Evolutionary conservation across 2,888 invertebrate genomes (phyloP), one percentile per base, ranked within the genome.

Genomic region (Griposia aprilina): DNA sequence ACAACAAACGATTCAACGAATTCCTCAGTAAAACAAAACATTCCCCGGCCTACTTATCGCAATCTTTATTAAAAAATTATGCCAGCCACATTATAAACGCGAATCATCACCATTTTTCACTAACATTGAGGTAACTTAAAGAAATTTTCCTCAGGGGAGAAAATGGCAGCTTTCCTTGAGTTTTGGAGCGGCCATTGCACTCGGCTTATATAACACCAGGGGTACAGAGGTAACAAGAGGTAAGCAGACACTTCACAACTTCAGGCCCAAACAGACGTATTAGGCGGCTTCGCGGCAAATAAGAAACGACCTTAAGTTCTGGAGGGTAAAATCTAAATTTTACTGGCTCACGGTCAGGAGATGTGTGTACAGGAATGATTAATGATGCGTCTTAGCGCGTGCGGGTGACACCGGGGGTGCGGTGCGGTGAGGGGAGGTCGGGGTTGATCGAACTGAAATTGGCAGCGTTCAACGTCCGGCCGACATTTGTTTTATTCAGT

Each of bases 151-250:
- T 87, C 90, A 88, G 79, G 90, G 91, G 93, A 90, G 92, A 92
- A 92, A 92, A 92, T 90, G 92, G 90, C 93, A 73, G 80, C 92
- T 92, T 92, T 92, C 84, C 92, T 91, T 90, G 91, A 92, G 91
- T 94, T 94, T 93, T 92, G 92, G 90, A 92, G 94, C 95, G 96
- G 96, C 95, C 96, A 96, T 96, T 96, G 96, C 96, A 95, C 96
- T 92, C 96, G 90, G 89, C 94, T 96, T 96, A 96, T 93, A 94
- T 96, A 97, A 96, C 91, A 96, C 95, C 93, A 94, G 96, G 96
- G 95, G 93, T 91, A 92, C 95, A 96, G 95, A 94, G 93, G 95
- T 94, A 93, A 91, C 91, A 90, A 93, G 95, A 94, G 94, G 96
- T 94, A 94, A 92, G 92, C 92, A 90, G 90, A 85, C 90, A 86